Base-by-base conservation (phyloP, 2,797 vertebrate species). In the Gymnocypris eckloni region DNA sequence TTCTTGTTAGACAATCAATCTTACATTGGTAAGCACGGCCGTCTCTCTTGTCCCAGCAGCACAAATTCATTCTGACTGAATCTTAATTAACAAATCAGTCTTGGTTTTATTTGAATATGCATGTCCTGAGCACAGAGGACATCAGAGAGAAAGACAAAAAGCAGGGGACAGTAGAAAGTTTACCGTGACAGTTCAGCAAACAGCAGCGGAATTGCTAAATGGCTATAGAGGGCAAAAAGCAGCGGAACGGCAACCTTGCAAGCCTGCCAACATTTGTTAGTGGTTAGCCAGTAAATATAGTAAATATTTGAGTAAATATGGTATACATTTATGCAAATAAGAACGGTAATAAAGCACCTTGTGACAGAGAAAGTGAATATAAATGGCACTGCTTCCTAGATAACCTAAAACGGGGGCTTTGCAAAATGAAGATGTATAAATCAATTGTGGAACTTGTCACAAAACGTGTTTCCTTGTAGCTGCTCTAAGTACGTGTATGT, bases 61-160 rank as follows among this genome's bases (percentile, higher is more conserved):
- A 71, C 89, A 90, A 89, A 92, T 90, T 90, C 54, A 84, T 90
- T 81, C 86, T 87, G 89, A 92, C 87, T 86, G 88, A 89, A 91
- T 89, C 86, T 88, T 90, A 90, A 92, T 91, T 89, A 92, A 90
- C 87, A 89, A 90, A 90, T 91, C 86, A 89, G 87, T 90, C 88
- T 89, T 86, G 82, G 50, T 75, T 82, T 76, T 41, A 71, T 90
- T 90, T 91, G 80, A 89, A 89, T 91, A 90, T 90, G 88, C 85
- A 89, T 88, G 87, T 81, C 79, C 43, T 41, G 73, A 82, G 83
- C 54, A 61, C 50, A 71, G 77, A 90, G 78, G 88, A 90, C 86
- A 79, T 79, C 59, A 50, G 59, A 75, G 66, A 56, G 81, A 83
- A 66, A n/a, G 69, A 86, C 84, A 10, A 79, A 72, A 77, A 81